These are phyloP conservation scores for Pachyramphus minor DNA, from an alignment of 2,113 vertebrate genomes.

Conservation along the genomic window DNA sequence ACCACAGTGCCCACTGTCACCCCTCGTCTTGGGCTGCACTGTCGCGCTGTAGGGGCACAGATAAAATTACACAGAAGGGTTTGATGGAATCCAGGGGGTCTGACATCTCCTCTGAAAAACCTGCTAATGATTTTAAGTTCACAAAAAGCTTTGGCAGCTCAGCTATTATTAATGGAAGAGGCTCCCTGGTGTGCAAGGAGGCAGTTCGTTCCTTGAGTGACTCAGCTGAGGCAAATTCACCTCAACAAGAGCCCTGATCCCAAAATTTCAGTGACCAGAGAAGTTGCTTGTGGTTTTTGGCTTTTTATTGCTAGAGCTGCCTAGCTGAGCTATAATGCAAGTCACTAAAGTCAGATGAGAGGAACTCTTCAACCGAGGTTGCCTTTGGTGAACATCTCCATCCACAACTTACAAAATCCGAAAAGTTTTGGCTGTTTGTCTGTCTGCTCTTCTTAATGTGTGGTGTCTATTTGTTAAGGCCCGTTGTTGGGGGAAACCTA, in stretches of 20 bases:
- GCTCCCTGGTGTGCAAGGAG: fast-evolving
- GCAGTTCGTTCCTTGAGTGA: neutral
- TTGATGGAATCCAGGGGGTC: neutral
- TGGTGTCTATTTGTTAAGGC: neutral
- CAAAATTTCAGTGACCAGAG: neutral
- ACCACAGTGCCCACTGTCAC: fast-evolving
- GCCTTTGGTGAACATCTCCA: neutral
- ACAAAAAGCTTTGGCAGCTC: neutral
- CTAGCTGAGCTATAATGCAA: neutral
- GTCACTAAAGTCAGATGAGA: neutral
- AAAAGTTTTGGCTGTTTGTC: neutral
- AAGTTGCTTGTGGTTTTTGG: neutral
- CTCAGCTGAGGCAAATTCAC: neutral
- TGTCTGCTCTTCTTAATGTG: neutral
- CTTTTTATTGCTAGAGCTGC: neutral
- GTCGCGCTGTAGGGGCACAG: neutral
- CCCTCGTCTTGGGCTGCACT: neutral
- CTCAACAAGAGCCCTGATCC: neutral
- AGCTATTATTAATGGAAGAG: neutral
- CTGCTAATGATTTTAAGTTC: neutral
- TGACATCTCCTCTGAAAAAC: neutral
- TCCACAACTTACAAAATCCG: neutral
- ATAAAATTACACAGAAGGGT: neutral
- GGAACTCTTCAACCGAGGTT: neutral
- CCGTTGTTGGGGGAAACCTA: neutral